Evolutionary conservation across 1,140 invertebrate genomes (phyloP).

Genomic region (Streblospio benedicti): DNA sequence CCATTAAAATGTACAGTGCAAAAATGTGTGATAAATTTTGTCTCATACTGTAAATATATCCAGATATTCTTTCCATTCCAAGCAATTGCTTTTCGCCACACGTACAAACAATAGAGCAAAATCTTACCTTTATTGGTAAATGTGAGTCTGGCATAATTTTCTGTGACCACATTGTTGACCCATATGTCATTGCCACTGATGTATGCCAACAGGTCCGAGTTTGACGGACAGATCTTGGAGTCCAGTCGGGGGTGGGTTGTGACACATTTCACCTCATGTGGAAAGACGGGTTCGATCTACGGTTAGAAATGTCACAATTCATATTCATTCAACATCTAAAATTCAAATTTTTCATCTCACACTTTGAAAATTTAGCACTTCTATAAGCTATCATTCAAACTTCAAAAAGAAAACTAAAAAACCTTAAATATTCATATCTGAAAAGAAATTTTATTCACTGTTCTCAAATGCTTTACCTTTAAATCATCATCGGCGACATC

Average conservation of each 20-base stretch:
- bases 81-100: neutral
- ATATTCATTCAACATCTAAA: too few species aligned
- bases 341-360: too few species aligned
- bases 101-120: slow-evolving; percentile 17
- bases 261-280: slow-evolving; percentile 45
- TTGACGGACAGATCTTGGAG: slow-evolving; percentile 82
- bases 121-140: slow-evolving; percentile 67
- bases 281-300: slow-evolving; percentile 63
- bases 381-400: neutral
- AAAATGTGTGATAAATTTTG: neutral
- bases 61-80: neutral
- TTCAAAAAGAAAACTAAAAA: neutral
- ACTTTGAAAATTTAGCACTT: too few species aligned
- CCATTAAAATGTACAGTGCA: neutral
- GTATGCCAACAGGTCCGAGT: slow-evolving; percentile 77
- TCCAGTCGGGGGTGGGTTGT: slow-evolving; percentile 58
- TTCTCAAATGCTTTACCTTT: too few species aligned
- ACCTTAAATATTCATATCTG: neutral
- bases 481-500: too few species aligned
- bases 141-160: slow-evolving; percentile 60
- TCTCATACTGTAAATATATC: neutral
- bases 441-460: too few species aligned
- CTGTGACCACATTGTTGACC: slow-evolving; percentile 58
- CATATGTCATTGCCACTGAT: slow-evolving; percentile 85
- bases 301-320: too few species aligned